phyloP scores from a whole-genome alignment of 1,140 invertebrate genomes.

The Cherax destructor region DNA sequence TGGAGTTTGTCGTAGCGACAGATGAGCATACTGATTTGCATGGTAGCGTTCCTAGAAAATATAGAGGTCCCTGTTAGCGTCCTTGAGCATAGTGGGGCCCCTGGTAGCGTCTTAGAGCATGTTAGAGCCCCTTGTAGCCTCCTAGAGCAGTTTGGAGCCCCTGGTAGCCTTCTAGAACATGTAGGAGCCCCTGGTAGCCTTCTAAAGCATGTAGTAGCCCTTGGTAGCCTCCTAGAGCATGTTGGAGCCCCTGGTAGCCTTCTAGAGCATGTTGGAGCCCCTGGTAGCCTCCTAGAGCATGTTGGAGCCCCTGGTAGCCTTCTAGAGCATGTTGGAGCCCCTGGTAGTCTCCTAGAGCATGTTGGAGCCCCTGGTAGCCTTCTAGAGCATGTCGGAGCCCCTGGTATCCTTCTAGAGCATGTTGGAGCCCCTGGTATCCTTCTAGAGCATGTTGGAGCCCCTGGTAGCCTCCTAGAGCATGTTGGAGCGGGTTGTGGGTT shows the following conservation, averaged over 20 bases:
- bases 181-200: neutral
- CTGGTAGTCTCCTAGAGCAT: neutral
- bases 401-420: neutral
- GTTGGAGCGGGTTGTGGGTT: constrained; percentile 42
- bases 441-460: neutral
- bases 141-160: neutral
- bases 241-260: too few relatives aligned
- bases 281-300: neutral
- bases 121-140: too few relatives aligned
- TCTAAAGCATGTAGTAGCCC: too few relatives aligned
- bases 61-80: neutral
- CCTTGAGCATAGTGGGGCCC: too few relatives aligned
- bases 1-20: too few relatives aligned
- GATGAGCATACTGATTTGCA: neutral
- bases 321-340: neutral
- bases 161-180: neutral
- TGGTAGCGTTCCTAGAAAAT: neutral
- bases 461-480: constrained; percentile 9
- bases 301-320: neutral
- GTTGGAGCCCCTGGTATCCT: neutral
- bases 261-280: too few relatives aligned
- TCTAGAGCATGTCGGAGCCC: neutral
- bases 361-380: too few relatives aligned
- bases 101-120: too few relatives aligned
- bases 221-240: too few relatives aligned